Conservation (phyloP, 2,113 vertebrate genomes). For the Danionella cerebrum region DNA sequence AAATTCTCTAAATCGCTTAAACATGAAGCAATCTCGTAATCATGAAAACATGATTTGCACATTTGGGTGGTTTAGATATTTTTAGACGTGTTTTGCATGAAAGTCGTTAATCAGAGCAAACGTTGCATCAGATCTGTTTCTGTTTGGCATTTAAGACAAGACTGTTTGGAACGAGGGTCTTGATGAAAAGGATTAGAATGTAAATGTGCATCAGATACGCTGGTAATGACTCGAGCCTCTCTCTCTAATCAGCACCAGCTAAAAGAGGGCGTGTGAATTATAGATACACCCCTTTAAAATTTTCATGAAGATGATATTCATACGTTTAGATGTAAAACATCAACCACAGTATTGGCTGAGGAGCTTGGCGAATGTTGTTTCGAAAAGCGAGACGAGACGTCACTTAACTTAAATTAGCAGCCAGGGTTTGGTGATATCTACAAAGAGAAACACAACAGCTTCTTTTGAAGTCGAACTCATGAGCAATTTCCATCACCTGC, state of each 20-base stretch:
- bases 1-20: constrained; percentile 5
- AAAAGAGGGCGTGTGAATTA: constrained; percentile 26
- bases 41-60: neutral
- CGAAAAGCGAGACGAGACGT: neutral
- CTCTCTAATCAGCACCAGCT: constrained; percentile 19
- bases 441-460: neutral
- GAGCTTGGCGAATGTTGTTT: neutral
- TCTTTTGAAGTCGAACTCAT: neutral
- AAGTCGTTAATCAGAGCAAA: neutral
- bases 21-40: neutral
- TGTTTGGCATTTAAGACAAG: constrained; percentile 1
- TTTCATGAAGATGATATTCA: constrained; percentile 39
- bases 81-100: neutral
- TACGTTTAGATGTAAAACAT: constrained; percentile 37
- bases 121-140: neutral
- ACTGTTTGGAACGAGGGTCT: neutral
- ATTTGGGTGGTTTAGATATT: neutral
- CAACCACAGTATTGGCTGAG: neutral
- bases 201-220: neutral
- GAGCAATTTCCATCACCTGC: constrained; percentile 4
- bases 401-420: neutral
- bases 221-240: neutral
- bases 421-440: neutral
- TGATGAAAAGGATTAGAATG: neutral
- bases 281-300: constrained; percentile 19